Percentiles rank a stretch among this genome's conserved stretches.
phyloP scores from a whole-genome alignment of 2,113 vertebrate genomes.

The Dicentrarchus labrax region DNA sequence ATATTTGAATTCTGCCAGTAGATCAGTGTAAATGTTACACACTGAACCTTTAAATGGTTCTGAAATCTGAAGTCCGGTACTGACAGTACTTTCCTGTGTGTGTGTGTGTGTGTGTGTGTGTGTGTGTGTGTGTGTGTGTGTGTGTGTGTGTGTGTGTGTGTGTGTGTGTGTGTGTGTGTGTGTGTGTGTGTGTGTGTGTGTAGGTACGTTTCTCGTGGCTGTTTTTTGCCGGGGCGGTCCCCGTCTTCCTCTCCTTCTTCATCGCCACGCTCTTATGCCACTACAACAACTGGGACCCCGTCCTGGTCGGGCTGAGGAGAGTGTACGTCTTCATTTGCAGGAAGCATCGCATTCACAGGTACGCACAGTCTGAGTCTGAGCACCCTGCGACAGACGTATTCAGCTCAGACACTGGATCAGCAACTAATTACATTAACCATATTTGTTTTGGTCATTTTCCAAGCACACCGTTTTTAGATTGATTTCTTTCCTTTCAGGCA shows the following conservation, averaged over 20 bases:
- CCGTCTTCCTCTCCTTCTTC: conserved; percentile 96
- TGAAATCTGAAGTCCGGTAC: not conserved
- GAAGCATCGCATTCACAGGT: conserved; percentile 95
- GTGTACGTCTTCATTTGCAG: conserved; percentile 94
- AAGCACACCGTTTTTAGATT: not conserved
- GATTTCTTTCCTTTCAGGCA: not conserved
- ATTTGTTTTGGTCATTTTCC: not conserved
- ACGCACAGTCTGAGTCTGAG: not conserved
- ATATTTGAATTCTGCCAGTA: too few species aligned
- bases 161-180: conserved; percentile 56
- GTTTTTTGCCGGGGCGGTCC: conserved; percentile 94
- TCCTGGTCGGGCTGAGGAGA: conserved; percentile 94
- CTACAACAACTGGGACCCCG: conserved; percentile 99
- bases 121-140: conserved; percentile 49
- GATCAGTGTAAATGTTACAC: too few species aligned
- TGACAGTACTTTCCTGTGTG: not conserved
- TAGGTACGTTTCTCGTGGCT: conserved; percentile 97
- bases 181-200: conserved; percentile 48
- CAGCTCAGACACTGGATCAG: not conserved
- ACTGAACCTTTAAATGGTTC: not conserved
- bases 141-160: conserved; percentile 45
- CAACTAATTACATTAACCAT: not conserved
- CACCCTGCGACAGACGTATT: not conserved
- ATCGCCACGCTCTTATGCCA: conserved; percentile 92
- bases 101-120: conserved; percentile 46